Base-by-base conservation (phyloP, 2,797 vertebrate species). In the Valencia hispanica region DNA sequence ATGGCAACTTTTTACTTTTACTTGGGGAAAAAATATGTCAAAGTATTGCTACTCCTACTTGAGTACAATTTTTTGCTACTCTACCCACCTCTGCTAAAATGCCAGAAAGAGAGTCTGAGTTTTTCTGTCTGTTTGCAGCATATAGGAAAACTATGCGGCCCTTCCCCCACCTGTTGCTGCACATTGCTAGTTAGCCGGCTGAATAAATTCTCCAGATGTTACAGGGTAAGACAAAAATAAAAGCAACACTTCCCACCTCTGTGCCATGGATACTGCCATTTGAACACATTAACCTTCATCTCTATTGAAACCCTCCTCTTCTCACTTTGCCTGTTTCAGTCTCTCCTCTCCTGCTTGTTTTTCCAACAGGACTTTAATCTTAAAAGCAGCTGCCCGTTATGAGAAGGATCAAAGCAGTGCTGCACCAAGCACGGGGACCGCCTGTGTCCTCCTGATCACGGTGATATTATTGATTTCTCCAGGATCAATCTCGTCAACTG, bases 361-460 rank as follows among this genome's bases (percentile, higher is more conserved):
- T 78, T 82, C 83, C 81, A 80, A 86, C 84, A 80, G 78, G 77
- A 74, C 89, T 91, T 93, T 89, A 89, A 92, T 93, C 89, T 91
- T 85, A 87, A 91, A 89, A 90, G 86, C 73, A 74, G 75, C 84
- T 79, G 83, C 75, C 85, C 79, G 75, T 88, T 89, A 93, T 91
- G 92, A 91, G 84, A 77, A 77, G 77, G 87, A 93, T 93, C 88
- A 94, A 94, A 93, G 91, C 79, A 17, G 80, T 77, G 70, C 73
- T 14, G 73, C 86, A 32, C 78, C 36, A 22, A 85, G 85, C 80
- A 72, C 87, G 84, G 90, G 91, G 92, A 92, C 87, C 84, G 65
- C 73, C 91, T 85, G 77, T 86, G 75, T 88, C 81, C 91, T 78
- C n/a, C 55, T 86, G 87, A 86, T 89, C 89, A 76, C 30, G 18